Conservation (phyloP, 2,888 invertebrate species). For the Cyrtodaria siliqua region DNA sequence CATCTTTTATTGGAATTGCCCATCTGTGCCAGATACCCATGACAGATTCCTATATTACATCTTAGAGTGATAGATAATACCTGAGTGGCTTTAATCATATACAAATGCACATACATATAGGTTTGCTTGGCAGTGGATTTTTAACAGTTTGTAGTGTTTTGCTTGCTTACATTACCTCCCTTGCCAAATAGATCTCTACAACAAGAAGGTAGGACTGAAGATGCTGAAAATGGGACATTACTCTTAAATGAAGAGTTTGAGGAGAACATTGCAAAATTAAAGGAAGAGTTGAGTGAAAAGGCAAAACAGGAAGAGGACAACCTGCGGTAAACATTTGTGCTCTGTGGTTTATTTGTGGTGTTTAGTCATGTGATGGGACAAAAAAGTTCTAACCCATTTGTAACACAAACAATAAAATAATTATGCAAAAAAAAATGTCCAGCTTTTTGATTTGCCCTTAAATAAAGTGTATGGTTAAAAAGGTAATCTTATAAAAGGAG, state of each 20-base stretch:
- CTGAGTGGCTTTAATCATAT: background rate
- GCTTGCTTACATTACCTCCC: conserved; percentile 8
- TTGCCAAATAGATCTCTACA: background rate
- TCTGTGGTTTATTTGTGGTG: conserved; percentile 2
- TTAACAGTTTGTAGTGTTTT: conserved; percentile 4
- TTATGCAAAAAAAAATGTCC: too few relatives aligned
- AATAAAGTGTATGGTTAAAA: too few relatives aligned
- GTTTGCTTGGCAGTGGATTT: too few relatives aligned
- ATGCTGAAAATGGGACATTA: conserved; percentile 66
- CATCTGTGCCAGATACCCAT: too few relatives aligned
- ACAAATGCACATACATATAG: too few relatives aligned
- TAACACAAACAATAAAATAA: too few relatives aligned
- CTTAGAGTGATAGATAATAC: conserved; percentile 6
- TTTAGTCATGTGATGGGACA: too few relatives aligned
- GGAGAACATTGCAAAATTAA: conserved; percentile 61
- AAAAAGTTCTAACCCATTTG: background rate
- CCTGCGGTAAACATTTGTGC: conserved; percentile 64
- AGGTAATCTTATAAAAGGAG: too few relatives aligned
- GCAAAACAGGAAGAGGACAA: conserved; percentile 66
- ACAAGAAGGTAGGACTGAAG: conserved; percentile 21
- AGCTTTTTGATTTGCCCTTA: too few relatives aligned
- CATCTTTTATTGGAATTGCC: too few relatives aligned
- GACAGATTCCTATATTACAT: background rate
- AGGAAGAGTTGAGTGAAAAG: conserved; percentile 65
- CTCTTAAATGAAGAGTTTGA: conserved; percentile 63